Conservation (phyloP, 2,797 vertebrate species). For the Ispidina picta region DNA sequence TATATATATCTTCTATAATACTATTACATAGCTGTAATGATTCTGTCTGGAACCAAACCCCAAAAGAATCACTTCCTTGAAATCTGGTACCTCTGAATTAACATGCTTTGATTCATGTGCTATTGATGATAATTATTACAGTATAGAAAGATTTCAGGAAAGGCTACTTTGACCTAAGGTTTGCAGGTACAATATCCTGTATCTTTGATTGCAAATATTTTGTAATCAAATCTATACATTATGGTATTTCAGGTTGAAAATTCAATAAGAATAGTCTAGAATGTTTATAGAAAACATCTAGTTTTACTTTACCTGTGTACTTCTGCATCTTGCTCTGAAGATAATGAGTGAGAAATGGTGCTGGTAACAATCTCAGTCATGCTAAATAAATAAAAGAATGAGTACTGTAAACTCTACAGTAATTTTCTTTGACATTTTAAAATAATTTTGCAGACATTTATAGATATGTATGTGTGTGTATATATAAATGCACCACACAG, state of each 20-base stretch:
- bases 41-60: neutral
- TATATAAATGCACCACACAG: too few relatives aligned
- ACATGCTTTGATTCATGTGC: neutral
- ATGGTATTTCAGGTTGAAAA: neutral
- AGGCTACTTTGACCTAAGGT: neutral
- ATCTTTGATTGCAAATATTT: neutral
- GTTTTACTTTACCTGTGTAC: conserved; percentile 62
- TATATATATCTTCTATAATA: neutral
- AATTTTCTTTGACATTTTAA: neutral
- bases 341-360: neutral
- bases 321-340: conserved; percentile 38
- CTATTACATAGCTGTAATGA: neutral
- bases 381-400: neutral
- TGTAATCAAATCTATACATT: neutral
- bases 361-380: conserved; percentile 3
- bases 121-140: neutral
- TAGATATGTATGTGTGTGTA: rapidly evolving
- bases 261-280: neutral
- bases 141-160: neutral
- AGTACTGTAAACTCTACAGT: neutral
- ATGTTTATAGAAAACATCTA: neutral
- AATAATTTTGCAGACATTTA: neutral
- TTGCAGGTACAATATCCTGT: neutral
- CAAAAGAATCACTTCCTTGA: neutral
- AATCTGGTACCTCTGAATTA: neutral